Conservation (phyloP, 2,797 vertebrate species). For the Bovichtus variegatus region DNA sequence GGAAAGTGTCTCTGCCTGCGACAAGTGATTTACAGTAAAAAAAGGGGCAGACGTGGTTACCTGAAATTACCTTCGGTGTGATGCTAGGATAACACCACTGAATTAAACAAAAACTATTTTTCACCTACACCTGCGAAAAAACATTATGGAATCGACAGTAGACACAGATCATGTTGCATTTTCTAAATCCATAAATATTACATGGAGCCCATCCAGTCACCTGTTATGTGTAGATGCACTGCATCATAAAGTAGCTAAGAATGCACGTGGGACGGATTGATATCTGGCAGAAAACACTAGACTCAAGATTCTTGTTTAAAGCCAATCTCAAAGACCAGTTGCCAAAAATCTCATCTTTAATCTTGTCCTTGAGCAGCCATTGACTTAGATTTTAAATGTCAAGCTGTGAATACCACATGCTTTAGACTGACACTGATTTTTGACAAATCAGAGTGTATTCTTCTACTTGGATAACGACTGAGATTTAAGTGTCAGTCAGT, state of each 20-base stretch:
- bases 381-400: constrained; percentile 24
- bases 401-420: constrained; percentile 1
- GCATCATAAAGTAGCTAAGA: constrained; percentile 5
- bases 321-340: constrained; percentile 17
- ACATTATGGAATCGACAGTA: constrained; percentile 41
- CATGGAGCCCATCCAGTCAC: constrained; percentile 45
- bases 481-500: constrained; percentile 62
- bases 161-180: constrained; percentile 20
- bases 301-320: constrained; percentile 45
- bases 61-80: constrained; percentile 44
- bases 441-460: constrained; percentile 33
- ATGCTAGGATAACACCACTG: constrained; percentile 31
- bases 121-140: constrained; percentile 19
- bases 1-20: constrained; percentile 40
- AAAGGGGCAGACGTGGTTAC: constrained; percentile 29
- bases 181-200: constrained; percentile 58
- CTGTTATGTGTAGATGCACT: constrained; percentile 36
- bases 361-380: constrained; percentile 43
- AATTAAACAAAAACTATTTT: constrained; percentile 19
- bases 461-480: constrained; percentile 39
- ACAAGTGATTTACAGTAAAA: constrained; percentile 65
- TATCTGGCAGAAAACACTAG: neutral
- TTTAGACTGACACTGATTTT: constrained; percentile 25
- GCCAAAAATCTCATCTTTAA: constrained; percentile 13
- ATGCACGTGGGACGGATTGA: constrained; percentile 1